Evolutionary conservation across 2,888 invertebrate genomes (phyloP).

Genomic region (Phania funesta): DNA sequence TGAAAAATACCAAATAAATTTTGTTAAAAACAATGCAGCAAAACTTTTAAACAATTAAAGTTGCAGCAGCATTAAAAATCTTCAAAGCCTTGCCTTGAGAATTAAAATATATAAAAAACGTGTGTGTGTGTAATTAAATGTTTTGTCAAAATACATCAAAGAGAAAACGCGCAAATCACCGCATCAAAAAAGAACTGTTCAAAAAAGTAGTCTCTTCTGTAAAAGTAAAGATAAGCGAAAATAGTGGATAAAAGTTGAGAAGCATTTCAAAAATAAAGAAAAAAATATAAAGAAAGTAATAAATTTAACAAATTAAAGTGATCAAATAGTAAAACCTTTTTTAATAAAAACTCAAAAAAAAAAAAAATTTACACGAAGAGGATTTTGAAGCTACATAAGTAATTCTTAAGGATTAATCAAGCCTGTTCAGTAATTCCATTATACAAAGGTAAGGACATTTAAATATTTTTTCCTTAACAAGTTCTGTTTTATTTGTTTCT

Average conservation of each 20-base stretch:
- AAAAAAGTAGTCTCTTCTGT: conserved; percentile 5
- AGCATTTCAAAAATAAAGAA: conserved; percentile 43
- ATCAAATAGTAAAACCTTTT: neutral
- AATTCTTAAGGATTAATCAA: conserved; percentile 13
- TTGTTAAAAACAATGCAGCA: conserved; percentile 6
- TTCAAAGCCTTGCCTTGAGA: too few relatives aligned
- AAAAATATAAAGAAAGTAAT: conserved; percentile 15
- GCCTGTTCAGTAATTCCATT: conserved; percentile 26
- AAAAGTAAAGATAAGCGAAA: conserved; percentile 25
- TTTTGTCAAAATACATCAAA: conserved; percentile 24
- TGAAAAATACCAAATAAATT: neutral
- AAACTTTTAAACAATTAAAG: conserved; percentile 16
- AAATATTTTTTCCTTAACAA: neutral
- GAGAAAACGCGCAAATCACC: conserved; percentile 58
- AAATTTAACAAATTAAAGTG: conserved; percentile 1
- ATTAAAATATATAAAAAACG: neutral
- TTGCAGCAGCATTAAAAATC: neutral
- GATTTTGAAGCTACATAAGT: neutral
- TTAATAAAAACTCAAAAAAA: neutral
- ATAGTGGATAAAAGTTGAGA: conserved; percentile 31
- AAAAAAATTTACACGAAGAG: neutral
- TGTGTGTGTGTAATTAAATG: conserved; percentile 37
- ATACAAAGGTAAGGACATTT: conserved; percentile 16
- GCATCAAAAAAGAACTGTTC: conserved; percentile 19
- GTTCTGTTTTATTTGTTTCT: neutral